Conservation (phyloP, 2,888 invertebrate species). For the Protonemura montana region DNA sequence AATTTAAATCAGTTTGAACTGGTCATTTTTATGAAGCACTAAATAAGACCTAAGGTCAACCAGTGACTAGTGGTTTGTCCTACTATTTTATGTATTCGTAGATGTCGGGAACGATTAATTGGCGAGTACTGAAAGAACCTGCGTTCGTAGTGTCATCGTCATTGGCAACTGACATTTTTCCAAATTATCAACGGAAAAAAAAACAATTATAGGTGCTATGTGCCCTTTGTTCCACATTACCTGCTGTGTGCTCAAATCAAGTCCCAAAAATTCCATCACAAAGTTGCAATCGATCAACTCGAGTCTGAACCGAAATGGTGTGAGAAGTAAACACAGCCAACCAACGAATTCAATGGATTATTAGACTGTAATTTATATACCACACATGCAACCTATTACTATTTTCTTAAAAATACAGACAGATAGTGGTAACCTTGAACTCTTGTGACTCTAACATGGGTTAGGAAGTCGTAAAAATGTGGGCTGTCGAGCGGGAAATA, state of each 20-base stretch:
- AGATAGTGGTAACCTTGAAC: not conserved
- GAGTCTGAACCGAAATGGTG: not conserved
- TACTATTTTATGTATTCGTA: too few species aligned
- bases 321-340: not conserved
- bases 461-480: constrained; percentile 23
- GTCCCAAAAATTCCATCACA: constrained; percentile 70
- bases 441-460: not conserved
- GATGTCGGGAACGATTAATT: too few species aligned
- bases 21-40: too few species aligned
- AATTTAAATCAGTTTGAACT: too few species aligned
- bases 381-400: not conserved
- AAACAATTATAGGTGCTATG: too few species aligned
- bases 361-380: not conserved
- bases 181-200: not conserved
- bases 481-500: not conserved
- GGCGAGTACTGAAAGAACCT: too few species aligned
- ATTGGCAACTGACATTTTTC: not conserved
- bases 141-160: too few species aligned
- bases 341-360: constrained; percentile 15
- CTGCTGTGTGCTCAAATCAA: constrained; percentile 89
- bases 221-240: constrained; percentile 58
- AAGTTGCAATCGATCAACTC: not conserved
- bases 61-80: too few species aligned
- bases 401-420: not conserved
- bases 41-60: too few species aligned